A percentile compares a stretch with the other conserved stretches of the same genome.
These are phyloP conservation scores for Phasianus colchicus DNA, from an alignment of 2,113 vertebrate genomes.

Conservation along the genomic window DNA sequence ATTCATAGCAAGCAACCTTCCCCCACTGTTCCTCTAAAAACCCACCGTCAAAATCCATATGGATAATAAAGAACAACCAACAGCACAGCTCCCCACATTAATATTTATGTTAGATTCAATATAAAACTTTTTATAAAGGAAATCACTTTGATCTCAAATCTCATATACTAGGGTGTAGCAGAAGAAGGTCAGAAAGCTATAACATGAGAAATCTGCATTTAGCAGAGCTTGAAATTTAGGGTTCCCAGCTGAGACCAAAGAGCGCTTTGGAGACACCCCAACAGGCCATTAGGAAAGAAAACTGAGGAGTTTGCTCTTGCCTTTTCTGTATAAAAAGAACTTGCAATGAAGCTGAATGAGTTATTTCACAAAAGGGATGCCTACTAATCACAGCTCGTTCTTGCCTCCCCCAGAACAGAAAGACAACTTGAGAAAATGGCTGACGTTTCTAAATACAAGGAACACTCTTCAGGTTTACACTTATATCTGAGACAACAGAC, in stretches of 20 bases:
- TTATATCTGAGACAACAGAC: neutral
- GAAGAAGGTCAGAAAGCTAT: constrained; percentile 3
- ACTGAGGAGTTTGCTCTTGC: neutral
- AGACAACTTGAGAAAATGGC: neutral
- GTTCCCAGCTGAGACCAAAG: neutral
- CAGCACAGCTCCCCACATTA: neutral
- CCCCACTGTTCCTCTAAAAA: neutral
- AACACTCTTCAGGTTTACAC: neutral
- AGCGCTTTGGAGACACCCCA: neutral
- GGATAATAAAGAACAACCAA: neutral
- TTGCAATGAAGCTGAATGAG: neutral
- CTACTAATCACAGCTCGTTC: neutral
- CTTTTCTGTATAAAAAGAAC: neutral
- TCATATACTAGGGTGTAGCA: neutral
- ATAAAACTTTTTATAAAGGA: neutral
- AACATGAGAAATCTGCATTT: neutral
- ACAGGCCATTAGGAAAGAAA: neutral
- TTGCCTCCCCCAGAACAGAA: neutral
- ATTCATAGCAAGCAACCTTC: constrained; percentile 4
- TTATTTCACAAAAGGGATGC: neutral
- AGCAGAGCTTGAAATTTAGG: neutral
- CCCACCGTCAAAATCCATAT: neutral
- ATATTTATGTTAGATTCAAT: constrained; percentile 4
- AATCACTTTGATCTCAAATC: neutral
- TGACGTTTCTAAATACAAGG: neutral